phyloP scores from a whole-genome alignment of 1,140 invertebrate genomes.

The Branchinecta lynchi region DNA sequence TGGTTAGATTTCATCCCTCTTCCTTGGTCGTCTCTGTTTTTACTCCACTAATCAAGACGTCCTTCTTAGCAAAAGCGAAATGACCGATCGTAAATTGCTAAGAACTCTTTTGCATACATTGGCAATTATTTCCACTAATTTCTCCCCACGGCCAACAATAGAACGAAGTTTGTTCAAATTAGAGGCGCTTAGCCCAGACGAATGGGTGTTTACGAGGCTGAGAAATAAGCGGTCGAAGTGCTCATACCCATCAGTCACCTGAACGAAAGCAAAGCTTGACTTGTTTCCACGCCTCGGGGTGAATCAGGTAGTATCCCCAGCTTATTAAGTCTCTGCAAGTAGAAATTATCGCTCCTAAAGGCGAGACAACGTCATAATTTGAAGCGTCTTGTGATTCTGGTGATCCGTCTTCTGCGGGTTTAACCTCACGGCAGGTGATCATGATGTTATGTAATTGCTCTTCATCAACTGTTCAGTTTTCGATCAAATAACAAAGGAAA shows the following conservation, averaged over 20 bases:
- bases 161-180: not conserved
- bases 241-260: not conserved
- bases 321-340: not conserved
- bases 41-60: too few relatives aligned
- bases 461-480: too few relatives aligned
- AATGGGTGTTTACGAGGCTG: not conserved
- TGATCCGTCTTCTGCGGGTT: too few relatives aligned
- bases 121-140: too few relatives aligned
- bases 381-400: not conserved
- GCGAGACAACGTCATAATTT: slow-evolving; percentile 6
- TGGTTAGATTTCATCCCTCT: too few relatives aligned
- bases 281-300: not conserved
- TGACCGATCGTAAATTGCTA: too few relatives aligned
- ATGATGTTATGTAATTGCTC: too few relatives aligned
- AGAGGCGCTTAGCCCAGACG: not conserved
- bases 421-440: too few relatives aligned
- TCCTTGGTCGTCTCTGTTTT: too few relatives aligned
- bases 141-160: not conserved
- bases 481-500: too few relatives aligned
- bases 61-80: too few relatives aligned
- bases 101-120: too few relatives aligned
- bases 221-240: not conserved
- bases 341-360: not conserved
- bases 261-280: not conserved
- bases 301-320: not conserved